Base-by-base conservation (phyloP, 2,113 vertebrate genomes). In the Gorilla gorilla region DNA sequence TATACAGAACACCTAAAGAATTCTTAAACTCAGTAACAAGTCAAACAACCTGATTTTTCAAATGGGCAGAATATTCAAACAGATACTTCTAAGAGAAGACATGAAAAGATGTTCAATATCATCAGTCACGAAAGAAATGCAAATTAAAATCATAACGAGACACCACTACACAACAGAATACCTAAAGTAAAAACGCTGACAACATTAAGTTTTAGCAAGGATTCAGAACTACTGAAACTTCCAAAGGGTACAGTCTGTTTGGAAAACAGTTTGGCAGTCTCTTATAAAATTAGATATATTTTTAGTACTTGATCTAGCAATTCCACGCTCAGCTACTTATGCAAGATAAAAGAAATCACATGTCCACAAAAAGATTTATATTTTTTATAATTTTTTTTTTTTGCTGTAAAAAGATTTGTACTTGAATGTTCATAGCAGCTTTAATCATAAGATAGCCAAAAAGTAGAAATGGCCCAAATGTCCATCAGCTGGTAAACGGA, bases 111-210 rank as follows among this genome's bases (percentile, higher is more conserved):
- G 48, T 10, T 87, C n/a, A 82, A 50, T 18, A 48, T 72, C 12
- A 86, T 59, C 38, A 48, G 17, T 66, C n/a, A 57, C 25, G 50
- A 59, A 48, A 86, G 57, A 90, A 76, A 86, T 52, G 13, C n/a
- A 96, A 66, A 78, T 48, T 38, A 83, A 93, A 95, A 80, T 88
- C 43, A 68, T 55, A 55, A 50, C 23, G 59, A 88, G 87, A 55
- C 4, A 83, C 14, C 17, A 88, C 6, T 72, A 40, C 18, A 87
- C 5, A 13, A 9, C 5, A 52, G 38, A 88, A 83, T 50, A 68
- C 12, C 22, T 75, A 83, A 50, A 52, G 73, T 72, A 83, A 64
- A 95, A 72, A 20, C 5, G 52, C 6, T 57, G 22, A 73, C 32
- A 88, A 50, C 18, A 52, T 1, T 43, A 79, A 72, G 48, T 52